Conservation (phyloP, 2,113 vertebrate species). For the Megalops atlanticus region DNA sequence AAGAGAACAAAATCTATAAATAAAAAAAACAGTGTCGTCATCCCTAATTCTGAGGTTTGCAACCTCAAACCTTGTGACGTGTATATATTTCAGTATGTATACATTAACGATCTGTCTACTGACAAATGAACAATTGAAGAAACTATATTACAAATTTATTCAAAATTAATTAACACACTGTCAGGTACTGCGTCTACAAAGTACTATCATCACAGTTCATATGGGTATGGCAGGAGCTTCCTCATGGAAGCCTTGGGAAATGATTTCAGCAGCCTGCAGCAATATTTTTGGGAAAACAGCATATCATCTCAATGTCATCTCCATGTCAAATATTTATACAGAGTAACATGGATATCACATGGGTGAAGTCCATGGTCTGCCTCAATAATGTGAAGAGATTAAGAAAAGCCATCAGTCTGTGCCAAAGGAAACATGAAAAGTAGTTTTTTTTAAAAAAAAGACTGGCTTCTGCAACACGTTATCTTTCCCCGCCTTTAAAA, state of each 20-base stretch:
- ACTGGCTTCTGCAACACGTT: background rate
- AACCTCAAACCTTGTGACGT: too few relatives aligned
- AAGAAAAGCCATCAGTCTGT: background rate
- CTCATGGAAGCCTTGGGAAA: background rate
- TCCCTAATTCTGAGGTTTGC: too few relatives aligned
- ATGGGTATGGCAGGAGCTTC: background rate
- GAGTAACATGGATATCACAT: constrained; percentile 19
- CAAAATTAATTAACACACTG: too few relatives aligned
- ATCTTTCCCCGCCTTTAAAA: background rate
- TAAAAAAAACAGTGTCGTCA: background rate
- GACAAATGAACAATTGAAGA: too few relatives aligned
- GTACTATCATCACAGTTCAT: too few relatives aligned
- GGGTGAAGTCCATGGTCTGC: background rate
- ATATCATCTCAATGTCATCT: background rate
- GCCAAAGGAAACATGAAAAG: background rate
- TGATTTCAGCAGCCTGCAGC: background rate
- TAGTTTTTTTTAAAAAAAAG: background rate
- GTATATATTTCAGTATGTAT: too few relatives aligned
- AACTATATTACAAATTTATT: too few relatives aligned
- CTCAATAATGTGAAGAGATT: too few relatives aligned
- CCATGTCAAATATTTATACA: background rate
- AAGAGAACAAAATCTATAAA: too few relatives aligned
- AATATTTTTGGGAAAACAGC: background rate
- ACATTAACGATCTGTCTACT: too few relatives aligned
- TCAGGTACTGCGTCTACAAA: too few relatives aligned